Conservation (phyloP, 2,888 invertebrate genomes). For the Pollenia griseotomentosa region DNA sequence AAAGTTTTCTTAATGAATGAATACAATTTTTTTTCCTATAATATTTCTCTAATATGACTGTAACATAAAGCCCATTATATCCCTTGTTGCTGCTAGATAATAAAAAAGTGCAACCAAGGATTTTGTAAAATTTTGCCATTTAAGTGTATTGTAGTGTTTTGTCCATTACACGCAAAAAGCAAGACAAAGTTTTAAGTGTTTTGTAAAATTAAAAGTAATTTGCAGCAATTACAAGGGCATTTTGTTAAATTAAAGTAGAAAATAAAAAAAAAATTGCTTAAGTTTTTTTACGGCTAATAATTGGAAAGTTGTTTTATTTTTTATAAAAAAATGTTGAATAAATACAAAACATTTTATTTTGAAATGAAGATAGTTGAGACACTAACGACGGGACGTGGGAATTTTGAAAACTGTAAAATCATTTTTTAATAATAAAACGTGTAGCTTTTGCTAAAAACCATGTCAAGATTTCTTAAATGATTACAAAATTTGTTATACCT, state of each 20-base stretch:
- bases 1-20: no score
- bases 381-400: no score
- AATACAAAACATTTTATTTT: no score
- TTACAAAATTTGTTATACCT: no score
- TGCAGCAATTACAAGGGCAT: slow-evolving; percentile 50
- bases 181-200: slow-evolving; percentile 61
- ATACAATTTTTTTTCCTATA: neutral
- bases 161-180: neutral
- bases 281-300: neutral
- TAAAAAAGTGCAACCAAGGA: slow-evolving; percentile 28
- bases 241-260: slow-evolving; percentile 16
- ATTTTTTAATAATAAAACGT: no score
- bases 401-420: no score
- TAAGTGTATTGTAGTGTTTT: slow-evolving; percentile 51
- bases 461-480: no score
- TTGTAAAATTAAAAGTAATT: slow-evolving; percentile 54
- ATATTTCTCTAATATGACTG: neutral
- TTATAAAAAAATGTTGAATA: neutral
- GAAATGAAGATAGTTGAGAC: no score
- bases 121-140: slow-evolving; percentile 29
- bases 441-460: no score
- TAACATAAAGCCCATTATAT: neutral
- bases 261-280: neutral
- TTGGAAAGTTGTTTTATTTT: neutral
- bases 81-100: slow-evolving; percentile 10